Evolutionary conservation across 2,113 vertebrate species (phyloP).

Genomic region (Hirundichthys speculiger): DNA sequence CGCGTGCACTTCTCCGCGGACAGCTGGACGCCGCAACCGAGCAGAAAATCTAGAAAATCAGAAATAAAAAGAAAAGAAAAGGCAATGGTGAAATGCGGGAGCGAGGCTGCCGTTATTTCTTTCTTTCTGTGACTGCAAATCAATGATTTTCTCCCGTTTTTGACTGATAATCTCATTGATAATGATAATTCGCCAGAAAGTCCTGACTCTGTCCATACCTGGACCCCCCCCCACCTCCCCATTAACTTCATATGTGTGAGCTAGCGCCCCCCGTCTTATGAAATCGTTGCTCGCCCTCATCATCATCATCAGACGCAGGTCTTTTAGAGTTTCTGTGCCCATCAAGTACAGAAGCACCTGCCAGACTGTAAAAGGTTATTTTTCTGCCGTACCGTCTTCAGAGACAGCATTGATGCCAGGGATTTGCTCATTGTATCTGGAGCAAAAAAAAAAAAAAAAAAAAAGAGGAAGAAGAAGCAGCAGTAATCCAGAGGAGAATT

Average conservation of each 20-base stretch:
- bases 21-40: constrained; percentile 17
- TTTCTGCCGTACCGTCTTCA: too few relatives aligned
- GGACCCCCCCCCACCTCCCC: too few relatives aligned
- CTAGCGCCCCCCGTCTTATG: background rate
- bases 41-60: constrained; percentile 47
- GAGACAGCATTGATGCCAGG: constrained; percentile 24
- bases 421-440: constrained; percentile 24
- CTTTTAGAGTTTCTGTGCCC: background rate
- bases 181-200: background rate
- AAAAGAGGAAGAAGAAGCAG: too few relatives aligned
- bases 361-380: too few relatives aligned
- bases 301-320: constrained; percentile 25
- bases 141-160: too few relatives aligned
- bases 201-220: background rate
- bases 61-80: constrained; percentile 3
- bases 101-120: background rate
- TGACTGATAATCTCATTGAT: background rate
- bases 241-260: too few relatives aligned
- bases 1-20: constrained; percentile 31
- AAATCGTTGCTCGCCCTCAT: constrained; percentile 29
- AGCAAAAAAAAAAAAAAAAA: constrained; percentile 3
- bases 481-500: constrained; percentile 10
- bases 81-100: constrained; percentile 17
- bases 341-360: constrained; percentile 29
- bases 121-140: too few relatives aligned